Base-by-base conservation (phyloP, 2,888 invertebrate genomes). In the Acrocyrtus sp. region DNA sequence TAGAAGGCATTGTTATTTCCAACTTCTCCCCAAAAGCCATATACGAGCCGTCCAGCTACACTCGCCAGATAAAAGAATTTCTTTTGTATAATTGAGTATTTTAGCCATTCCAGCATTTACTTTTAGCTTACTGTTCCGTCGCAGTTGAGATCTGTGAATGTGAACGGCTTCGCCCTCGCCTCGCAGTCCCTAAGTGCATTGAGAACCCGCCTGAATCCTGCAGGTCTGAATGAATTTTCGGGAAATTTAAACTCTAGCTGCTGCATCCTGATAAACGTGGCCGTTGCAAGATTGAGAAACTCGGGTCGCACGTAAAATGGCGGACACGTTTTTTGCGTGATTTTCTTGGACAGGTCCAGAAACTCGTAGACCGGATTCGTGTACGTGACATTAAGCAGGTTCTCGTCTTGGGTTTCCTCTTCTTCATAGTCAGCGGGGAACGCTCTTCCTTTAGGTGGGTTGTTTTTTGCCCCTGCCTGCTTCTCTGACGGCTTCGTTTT, bases 251-350 rank as follows among this genome's bases (percentile, higher is more conserved):
- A 62, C 22, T 66, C 41, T 12, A 45, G 56, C 27, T 70, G 69
- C 24, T 76, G 73, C 12, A 76, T 56, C 21, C 50, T 48, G 10
- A 73, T 70, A 45, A 79, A 79, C 0, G 72, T 41, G 6, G 50
- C 21, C 0, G 73, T 60, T 5, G 79, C 74, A 21, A 77, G 39
- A 27, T 77, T 68, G 4, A 76, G 61, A 63, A 78, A 77, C 10
- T 47, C 43, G 1, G 67, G 65, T 3, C 67, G 62, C 4, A 79
- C 75, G 39, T 79, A 79, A 48, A 58, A 58, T 0, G 56, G 27
- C 1, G 79, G 79, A 43, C 79, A 79, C 0, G 73, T 73, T 57
- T 69, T 76, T n/a, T 69, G 50, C 41, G 73, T 76, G 17, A 79
- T 66, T 24, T 75, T 54, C 48, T 72, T 75, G 1, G 72, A 62